phyloP scores from a whole-genome alignment of 2,797 vertebrate genomes.

The Petrocephalus schoutedeni region DNA sequence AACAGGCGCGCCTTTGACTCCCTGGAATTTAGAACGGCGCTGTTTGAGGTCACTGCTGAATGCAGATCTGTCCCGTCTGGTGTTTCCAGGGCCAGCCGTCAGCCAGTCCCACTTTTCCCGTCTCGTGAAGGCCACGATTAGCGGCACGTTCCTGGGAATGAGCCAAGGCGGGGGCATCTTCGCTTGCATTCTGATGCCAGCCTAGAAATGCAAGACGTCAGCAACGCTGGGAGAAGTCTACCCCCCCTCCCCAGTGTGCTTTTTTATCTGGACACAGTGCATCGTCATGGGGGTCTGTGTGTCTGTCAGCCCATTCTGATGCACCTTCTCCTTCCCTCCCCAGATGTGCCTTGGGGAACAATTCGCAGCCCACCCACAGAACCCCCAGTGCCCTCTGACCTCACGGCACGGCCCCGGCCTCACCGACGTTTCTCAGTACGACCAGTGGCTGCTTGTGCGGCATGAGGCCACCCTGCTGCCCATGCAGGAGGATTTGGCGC shows the following conservation, averaged over 20 bases:
- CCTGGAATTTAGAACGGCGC: background rate
- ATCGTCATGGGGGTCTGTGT: background rate
- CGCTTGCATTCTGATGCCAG: background rate
- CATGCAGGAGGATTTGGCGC: conserved; percentile 93
- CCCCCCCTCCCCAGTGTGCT: background rate
- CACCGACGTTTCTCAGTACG: conserved; percentile 83
- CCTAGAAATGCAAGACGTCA: background rate
- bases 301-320: background rate
- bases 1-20: background rate
- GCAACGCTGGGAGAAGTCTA: background rate
- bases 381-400: conserved; percentile 70
- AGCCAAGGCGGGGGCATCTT: background rate
- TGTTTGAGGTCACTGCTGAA: background rate
- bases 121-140: background rate
- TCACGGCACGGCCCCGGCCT: conserved; percentile 84
- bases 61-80: background rate
- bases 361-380: conserved; percentile 62
- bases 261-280: background rate
- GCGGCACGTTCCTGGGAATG: background rate
- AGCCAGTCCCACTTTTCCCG: background rate
- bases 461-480: conserved; percentile 87
- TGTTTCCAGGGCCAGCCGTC: background rate
- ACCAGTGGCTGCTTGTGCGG: conserved; percentile 89
- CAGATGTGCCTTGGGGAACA: conserved; percentile 88
- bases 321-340: background rate